Evolutionary conservation across 2,113 vertebrate species (phyloP).

Genomic region (Serilophus lunatus): DNA sequence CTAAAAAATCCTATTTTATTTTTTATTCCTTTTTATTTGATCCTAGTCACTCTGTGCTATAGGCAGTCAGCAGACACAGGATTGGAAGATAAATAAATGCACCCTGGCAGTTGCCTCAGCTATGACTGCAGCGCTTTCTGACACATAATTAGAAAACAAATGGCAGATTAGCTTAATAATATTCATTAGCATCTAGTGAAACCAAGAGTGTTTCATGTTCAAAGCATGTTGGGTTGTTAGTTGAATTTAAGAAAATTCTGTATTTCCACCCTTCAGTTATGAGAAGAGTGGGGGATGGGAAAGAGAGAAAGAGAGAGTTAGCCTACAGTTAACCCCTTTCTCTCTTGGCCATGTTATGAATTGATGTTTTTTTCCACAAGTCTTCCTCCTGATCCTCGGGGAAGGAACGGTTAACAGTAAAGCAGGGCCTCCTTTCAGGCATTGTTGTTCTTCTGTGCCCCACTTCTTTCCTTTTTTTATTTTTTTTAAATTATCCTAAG

Average conservation of each 20-base stretch:
- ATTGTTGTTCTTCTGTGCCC: conserved; percentile 62
- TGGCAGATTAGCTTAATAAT: conserved; percentile 83
- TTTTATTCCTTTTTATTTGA: conserved; percentile 36
- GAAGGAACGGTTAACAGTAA: conserved; percentile 70
- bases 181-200: conserved; percentile 81
- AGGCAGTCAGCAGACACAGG: conserved; percentile 17
- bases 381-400: not conserved
- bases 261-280: conserved; percentile 53
- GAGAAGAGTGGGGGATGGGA: not conserved
- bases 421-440: conserved; percentile 64
- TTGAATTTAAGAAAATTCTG: conserved; percentile 72
- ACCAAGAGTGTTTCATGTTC: conserved; percentile 69
- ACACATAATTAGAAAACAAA: conserved; percentile 83
- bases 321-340: not conserved
- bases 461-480: not conserved
- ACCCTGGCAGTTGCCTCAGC: conserved; percentile 69
- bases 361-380: not conserved
- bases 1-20: not conserved
- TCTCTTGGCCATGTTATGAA: not conserved
- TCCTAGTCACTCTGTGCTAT: conserved; percentile 50
- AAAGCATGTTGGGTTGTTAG: conserved; percentile 69
- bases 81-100: conserved; percentile 59
- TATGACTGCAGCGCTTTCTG: conserved; percentile 69
- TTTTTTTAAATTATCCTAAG: conserved; percentile 65
- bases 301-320: not conserved